Evolutionary conservation across 92 coral and sea anemone genomes (phyloP), one percentile per base, ranked within the genome.

Genomic region (Palythoa caribaeorum): DNA sequence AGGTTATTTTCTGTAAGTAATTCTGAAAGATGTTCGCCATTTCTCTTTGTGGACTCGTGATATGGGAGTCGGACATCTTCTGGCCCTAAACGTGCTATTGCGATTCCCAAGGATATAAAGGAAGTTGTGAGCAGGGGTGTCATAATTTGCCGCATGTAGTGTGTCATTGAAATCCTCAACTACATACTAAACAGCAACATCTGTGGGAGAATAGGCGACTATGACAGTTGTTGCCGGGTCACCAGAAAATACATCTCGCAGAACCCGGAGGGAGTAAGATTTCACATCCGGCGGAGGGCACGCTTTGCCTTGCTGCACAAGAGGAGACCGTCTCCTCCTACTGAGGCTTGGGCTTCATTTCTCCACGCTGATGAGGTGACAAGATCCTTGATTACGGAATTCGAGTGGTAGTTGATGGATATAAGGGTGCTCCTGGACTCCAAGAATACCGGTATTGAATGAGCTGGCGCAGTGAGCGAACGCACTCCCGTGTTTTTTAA

Each of bases 351-450:
- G 70, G 70, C 70, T 63, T 63, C 35, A 63, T 63, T 63, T 63
- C 28, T 63, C 70, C 28, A 63, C 35, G 37, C 70, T n/a, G 51
- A 39, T 37, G 77, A 9, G 77, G 77, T 72, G 51, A 72, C 52
- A 28, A 28, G 28, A 28, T 76, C 57, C 79, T 47, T 60, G 66
- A 77, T 52, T 77, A 52, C 44, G 81, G 66, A 53, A 77, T 77
- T 77, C 81, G 65, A 77, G 68, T 52, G 81, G 81, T 77, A 52
- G 38, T 28, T 77, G 68, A 40, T 51, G 81, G 16, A 77, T 52
- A n/a, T 51, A 39, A 51, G 39, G 80, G 38, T 76, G 63, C 12
- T 76, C 63, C 54, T 76, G 80, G 50, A 76, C 59, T 77, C 83
- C 83, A 53, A 77, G 66, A 39, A 77, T 55, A 15, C 70, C 69